Evolutionary conservation across 2,888 invertebrate genomes (phyloP).

Genomic region (Morinoia aosen): DNA sequence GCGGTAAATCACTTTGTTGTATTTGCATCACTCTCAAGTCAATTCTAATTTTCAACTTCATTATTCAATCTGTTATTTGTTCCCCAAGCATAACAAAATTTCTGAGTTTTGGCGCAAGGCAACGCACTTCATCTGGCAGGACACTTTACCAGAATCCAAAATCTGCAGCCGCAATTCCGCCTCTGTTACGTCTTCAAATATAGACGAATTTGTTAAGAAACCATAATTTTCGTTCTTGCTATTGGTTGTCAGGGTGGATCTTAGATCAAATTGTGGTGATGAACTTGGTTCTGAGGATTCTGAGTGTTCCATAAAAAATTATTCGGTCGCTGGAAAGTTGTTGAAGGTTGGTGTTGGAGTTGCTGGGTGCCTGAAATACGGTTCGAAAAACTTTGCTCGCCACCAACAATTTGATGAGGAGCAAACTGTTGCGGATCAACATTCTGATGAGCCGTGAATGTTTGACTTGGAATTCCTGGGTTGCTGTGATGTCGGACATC

Average conservation of each 20-base stretch:
- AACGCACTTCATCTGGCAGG: neutral
- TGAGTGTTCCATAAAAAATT: neutral
- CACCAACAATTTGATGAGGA: neutral
- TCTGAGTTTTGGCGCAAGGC: neutral
- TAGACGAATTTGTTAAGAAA: neutral
- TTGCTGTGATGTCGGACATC: slow-evolving; percentile 13
- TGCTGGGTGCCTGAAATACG: neutral
- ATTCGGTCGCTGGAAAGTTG: neutral
- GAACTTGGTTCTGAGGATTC: neutral
- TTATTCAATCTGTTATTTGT: neutral
- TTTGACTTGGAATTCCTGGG: slow-evolving; percentile 4
- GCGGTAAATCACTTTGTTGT: neutral
- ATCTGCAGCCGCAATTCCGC: neutral
- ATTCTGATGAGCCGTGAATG: neutral
- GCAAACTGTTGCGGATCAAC: neutral
- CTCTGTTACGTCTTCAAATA: neutral
- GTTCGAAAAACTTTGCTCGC: neutral
- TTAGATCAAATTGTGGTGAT: neutral
- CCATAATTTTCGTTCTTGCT: neutral
- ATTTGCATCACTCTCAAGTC: neutral
- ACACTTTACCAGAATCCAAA: neutral
- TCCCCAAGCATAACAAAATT: neutral
- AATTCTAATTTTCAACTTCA: neutral
- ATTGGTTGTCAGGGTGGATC: neutral
- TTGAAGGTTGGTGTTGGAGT: neutral